Evolutionary conservation across 92 coral and sea anemone species (phyloP), one percentile per base, ranked within the genome.

Genomic region (Actinostola sp.): DNA sequence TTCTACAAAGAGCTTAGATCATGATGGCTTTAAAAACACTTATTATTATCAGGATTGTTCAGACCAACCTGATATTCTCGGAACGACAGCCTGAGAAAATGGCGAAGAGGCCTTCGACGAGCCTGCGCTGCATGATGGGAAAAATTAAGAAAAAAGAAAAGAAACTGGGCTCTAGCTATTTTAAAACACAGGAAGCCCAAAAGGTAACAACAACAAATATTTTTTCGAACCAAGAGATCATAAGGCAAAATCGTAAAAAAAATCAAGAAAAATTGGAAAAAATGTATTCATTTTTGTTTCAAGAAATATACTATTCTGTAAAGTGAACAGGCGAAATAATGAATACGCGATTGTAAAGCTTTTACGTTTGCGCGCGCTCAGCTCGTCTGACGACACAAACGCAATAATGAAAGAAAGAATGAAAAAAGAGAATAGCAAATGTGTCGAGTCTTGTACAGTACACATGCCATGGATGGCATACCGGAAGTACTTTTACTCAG

Each of bases 21-120:
- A 25, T 17, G 93, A 89, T 89, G 93, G 49, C 25, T 16, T 35
- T n/a, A 31, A 61, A 51, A 54, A 25, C 46, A 66, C 9, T 42
- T 19, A 20, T 7, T 21, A 51, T 51, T 12, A 43, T 16, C 17
- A 26, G 43, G 93, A 89, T 89, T 51, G 19, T n/a, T 30, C 48
- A 50, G 36, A 45, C 90, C 72, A 69, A 84, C 93, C 93, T 81
- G 28, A 48, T 72, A 57, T 62, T 68, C 21, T 61, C 34, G 29
- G 73, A 34, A 78, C 81, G 51, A 76, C 83, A 68, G 88, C 95
- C 80, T 61, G 46, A 89, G 80, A 86, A 89, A 79, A 85, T 89
- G 95, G 83, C 95, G 86, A 89, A 89, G 88, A 89, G 95, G 86
- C 50, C 73, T 48, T 63, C 13, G n/a, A 33, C 4, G 0, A 55